Base-by-base conservation (phyloP, 2,888 invertebrate species). In the Hirtodrosophila cameraria region DNA sequence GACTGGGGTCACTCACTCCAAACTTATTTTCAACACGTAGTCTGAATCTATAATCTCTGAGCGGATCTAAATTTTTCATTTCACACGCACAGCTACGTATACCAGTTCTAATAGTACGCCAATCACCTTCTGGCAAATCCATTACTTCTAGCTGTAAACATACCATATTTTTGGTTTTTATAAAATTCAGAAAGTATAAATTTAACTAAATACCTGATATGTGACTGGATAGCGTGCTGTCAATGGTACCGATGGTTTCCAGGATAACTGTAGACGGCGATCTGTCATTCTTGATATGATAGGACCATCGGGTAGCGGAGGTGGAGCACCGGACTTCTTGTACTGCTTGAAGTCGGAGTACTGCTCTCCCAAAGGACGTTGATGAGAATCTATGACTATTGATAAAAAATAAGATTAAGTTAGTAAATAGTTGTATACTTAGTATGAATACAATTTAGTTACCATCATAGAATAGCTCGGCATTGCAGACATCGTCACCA, bases 1-100 rank as follows among this genome's bases (percentile, higher is more conserved):
- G 98, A 54, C 98, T 98, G 0, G 99, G 99, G 89, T 99, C 99
- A 91, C 97, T 97, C 71, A 98, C 94, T 35, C 99, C 99, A 90
- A 96, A 97, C 90, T 97, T 96, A 92, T 99, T 99, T 90, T 99
- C 98, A 2, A 99, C 99, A 28, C 98, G 93, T 30, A 99, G 94
- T 61, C 99, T 93, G 93, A 99, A 98, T 90, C 96, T 95, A 92
- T 99, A 99, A 91, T 99, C 98, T 68, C 96, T 93, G 92, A 97
- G 96, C 1, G 99, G 97, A 87, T 97, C 95, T 68, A 99, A 92
- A 90, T 97, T 96, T 68, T 95, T 93, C 59, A 98, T 95, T 88
- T 97, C 97, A 90, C 97, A 97, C 27, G 94, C 95, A 89, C 97
- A 97, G 69, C 96, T 96, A 63, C 97, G 94, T 9, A 98, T 94